Evolutionary conservation across 2,113 vertebrate species (phyloP), one percentile per base, ranked within the genome.

Genomic region (Catharus bicknelli): DNA sequence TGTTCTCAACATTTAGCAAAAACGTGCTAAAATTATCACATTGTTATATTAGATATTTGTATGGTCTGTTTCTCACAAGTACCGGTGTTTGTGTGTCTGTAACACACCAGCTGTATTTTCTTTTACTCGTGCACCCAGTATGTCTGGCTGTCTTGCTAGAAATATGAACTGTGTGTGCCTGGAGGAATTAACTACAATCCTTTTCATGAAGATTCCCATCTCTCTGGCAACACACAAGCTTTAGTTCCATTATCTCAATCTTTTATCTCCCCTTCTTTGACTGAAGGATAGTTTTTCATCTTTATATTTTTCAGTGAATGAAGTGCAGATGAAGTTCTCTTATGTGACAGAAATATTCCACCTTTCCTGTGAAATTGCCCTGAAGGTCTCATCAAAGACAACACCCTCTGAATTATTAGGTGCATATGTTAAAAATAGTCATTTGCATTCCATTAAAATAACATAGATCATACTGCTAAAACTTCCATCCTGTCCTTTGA

Each of bases 211-310:
- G n/a, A 77, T 67, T 42, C 23, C 29, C 11, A 15, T 87, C 62
- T 95, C 81, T 94, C 78, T 73, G 85, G 84, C 40, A 94, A 88
- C 64, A 50, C 63, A 72, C 30, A 88, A 73, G 62, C 85, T 91
- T 91, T 93, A 83, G 68, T 74, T 85, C 81, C 67, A 79, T 90
- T 95, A 95, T 94, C 85, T 86, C 68, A 88, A 95, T 81, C 92
- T 93, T 94, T 95, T 90, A 73, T 96, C 91, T 96, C 83, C 73
- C 45, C 63, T 83, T 82, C 92, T 96, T 92, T 95, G 84, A 94
- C 69, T 90, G 62, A 72, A 83, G 62, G 66, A 81, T 83, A 81
- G 57, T 25, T 94, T 90, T 96, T 95, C 70, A 92, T 94, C 86
- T 95, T 68, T 68, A 0, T 80, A 78, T 92, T 92, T 93, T 86